Base-by-base conservation (phyloP, 2,888 invertebrate species). In the Eubasilissa splendida region DNA sequence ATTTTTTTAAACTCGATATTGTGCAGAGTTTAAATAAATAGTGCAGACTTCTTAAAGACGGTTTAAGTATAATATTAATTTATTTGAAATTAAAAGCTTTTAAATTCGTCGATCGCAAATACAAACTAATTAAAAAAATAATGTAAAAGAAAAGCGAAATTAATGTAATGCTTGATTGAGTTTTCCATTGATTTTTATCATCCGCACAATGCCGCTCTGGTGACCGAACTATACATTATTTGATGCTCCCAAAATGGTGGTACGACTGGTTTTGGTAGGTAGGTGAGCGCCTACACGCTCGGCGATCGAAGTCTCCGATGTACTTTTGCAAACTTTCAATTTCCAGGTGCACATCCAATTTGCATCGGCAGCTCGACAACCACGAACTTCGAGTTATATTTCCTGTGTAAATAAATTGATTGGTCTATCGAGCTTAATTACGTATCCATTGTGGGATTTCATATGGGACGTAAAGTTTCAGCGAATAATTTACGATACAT, bases 191-290 rank as follows among this genome's bases (percentile, higher is more conserved):
- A 42, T 42, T 42, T 42, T 33, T 31, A 68, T 50, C n/a, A n/a
- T 68, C 12, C 68, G 68, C 68, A 42, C 14, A 14, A 42, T 50
- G 68, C 50, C 52, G 52, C 52, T 14, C 52, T 52, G 68, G 50
- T 50, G 50, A 68, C 68, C 50, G 50, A 58, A 68, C 3, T 42
- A n/a, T 50, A 68, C 52, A 68, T 68, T 50, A 50, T 63, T 63
- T 65, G 22, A 54, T 54, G 31, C 71, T 31, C 54, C 71, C 71
- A 74, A 74, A 74, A 74, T 33, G 58, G 58, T 74, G 74, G 58
- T 59, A 42, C 74, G 74, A 74, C 74, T 31, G 74, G 74, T 74
- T 74, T 59, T 42, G 59, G 74, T 3, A 59, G 58, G 74, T 42
- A 59, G 33, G 12, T 58, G 68, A n/a, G 14, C 42, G 9, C 42